Base-by-base conservation (phyloP, 2,888 invertebrate species). In the Meiosimyza decipiens region DNA sequence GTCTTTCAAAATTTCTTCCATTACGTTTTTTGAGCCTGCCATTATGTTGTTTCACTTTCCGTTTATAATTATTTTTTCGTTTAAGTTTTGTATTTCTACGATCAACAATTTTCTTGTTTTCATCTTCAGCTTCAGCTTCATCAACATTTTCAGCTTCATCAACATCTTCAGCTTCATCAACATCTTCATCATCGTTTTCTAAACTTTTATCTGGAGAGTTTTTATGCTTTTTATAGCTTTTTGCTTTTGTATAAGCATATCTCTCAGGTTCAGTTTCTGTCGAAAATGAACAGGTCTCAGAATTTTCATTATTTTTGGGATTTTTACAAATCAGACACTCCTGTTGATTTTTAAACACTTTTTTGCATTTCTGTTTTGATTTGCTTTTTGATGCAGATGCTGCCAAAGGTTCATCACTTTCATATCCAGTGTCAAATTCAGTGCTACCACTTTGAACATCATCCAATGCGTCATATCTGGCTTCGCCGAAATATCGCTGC, bases 251-350 rank as follows among this genome's bases (percentile, higher is more conserved):
- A 79, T 91, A 93, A 11, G 91, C 91, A 82, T 91, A 92, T 82
- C 90, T 89, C 82, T 93, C 91, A 75, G 93, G 93, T 80, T 91
- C 90, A 0, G 93, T 93, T 75, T 91, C 90, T 1, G 92, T 91
- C 12, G 92, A 91, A 84, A 94, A 95, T 0, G 93, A 92, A 82
- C 95, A 95, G 15, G 92, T 92, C 83, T 95, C 95, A 76, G 91
- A 94, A 74, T 92, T 91, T 47, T 92, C 94, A 60, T 93, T 93
- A 2, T 91, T 92, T 82, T 92, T 91, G 1, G 92, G 90, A 81
- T 94, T 91, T 78, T 92, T 91, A 81, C 95, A 95, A 2, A 93
- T 89, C 76, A 90, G 90, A 83, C 94, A 95, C n/a, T 81, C 78
- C 71, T 84, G 80, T 4, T 91, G 91, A 76, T 92, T 90, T 79